Evolutionary conservation across 2,113 vertebrate species (phyloP).

Genomic region (Lichenostomus cassidix): DNA sequence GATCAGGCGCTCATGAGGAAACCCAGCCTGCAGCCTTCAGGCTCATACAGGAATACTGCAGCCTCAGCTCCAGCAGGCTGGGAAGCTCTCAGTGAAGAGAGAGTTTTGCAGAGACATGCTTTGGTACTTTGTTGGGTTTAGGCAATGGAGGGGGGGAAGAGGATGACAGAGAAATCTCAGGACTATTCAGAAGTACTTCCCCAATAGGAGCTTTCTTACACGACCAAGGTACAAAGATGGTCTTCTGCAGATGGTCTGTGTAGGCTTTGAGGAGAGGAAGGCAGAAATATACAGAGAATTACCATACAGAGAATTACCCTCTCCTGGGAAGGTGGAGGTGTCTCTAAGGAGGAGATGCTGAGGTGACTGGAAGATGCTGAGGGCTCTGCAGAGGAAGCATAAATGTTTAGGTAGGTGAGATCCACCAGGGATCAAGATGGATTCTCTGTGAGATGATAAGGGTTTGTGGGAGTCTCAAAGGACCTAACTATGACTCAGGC

Average conservation of each 20-base stretch:
- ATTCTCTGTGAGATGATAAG: not conserved
- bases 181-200: not conserved
- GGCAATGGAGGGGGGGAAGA: not conserved
- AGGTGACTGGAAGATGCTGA: not conserved
- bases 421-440: not conserved
- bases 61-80: constrained; percentile 26
- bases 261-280: not conserved
- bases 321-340: not conserved
- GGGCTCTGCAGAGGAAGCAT: not conserved
- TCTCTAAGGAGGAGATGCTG: not conserved
- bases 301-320: not conserved
- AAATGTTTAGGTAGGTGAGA: not conserved
- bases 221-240: not conserved
- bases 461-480: not conserved
- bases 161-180: not conserved
- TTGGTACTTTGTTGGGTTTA: not conserved
- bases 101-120: not conserved
- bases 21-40: constrained; percentile 41
- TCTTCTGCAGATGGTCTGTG: not conserved
- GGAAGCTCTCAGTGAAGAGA: not conserved
- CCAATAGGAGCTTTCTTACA: not conserved
- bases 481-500: not conserved
- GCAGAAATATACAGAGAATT: not conserved
- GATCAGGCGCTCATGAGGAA: constrained; percentile 30
- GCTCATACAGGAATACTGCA: not conserved